Base-by-base conservation (phyloP, 2,888 invertebrate genomes). In the Plebejus argus region DNA sequence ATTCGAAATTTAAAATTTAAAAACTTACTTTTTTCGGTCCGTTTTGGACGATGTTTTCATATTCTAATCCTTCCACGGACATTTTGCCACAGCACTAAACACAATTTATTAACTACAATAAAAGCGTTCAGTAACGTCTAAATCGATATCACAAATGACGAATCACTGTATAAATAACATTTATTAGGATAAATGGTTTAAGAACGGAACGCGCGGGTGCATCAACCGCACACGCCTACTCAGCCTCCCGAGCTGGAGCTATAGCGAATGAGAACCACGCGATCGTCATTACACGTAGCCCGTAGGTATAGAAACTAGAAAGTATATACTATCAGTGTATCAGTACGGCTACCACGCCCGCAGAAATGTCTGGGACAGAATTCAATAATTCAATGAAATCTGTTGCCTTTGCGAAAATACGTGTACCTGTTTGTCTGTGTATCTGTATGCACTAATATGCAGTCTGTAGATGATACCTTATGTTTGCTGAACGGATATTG, bases 21-120 rank as follows among this genome's bases (percentile, higher is more conserved):
- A 82, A 66, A 91, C 94, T 95, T 88, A 95, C 95, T 95, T 95
- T 95, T 92, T 94, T 95, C 79, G 95, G 95, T 84, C 95, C 95
- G 90, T 95, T 95, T 87, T 95, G 95, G 84, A 95, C 94, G 83
- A 95, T 94, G 88, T 93, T 95, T 85, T 96, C 95, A 90, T 95
- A 95, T 92, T 95, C 95, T 90, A 95, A 92, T 86, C 95, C 95
- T 90, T 95, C 95, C 82, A 91, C 87, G 80, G 94, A 92, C 94
- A 95, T 95, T 15, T 74, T 72, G 15, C 74, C 45, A 39, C 87
- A 85, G 87, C 89, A 90, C 88, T 89, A 85, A 85, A 86, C 86
- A 84, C 87, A 88, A 86, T 83, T 84, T 77, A 70, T 74, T 77
- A 77, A 28, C 61, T 80, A 82, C 82, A 85, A 86, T 87, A 75